These are phyloP conservation scores for Gallinago paraguaiae DNA, from an alignment of 2,113 vertebrate species.

Conservation along the genomic window DNA sequence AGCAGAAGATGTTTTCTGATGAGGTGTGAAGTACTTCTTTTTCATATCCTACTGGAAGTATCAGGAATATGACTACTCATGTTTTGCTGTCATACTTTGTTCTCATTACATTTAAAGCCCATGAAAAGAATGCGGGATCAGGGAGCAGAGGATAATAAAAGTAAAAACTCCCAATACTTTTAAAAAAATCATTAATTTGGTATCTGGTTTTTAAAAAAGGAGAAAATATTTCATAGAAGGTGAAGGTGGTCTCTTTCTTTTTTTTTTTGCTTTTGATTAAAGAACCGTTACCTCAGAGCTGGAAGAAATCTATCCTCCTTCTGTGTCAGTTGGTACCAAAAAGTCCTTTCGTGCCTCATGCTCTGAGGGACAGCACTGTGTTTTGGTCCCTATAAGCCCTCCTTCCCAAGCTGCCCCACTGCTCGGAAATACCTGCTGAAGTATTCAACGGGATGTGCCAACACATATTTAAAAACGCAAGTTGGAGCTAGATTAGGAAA, in stretches of 20 bases:
- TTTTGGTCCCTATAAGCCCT: background rate
- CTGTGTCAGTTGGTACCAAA: background rate
- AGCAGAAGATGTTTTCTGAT: background rate
- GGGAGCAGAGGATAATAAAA: background rate
- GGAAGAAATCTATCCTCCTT: slow-evolving; percentile 30
- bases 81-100: background rate
- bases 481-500: background rate
- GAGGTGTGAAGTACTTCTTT: background rate
- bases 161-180: background rate
- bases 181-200: background rate
- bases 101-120: background rate
- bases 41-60: background rate
- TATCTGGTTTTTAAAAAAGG: background rate
- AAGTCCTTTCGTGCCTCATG: background rate
- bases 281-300: background rate
- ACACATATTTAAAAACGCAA: background rate
- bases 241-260: background rate
- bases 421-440: background rate
- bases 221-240: background rate
- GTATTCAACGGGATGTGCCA: background rate
- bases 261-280: background rate
- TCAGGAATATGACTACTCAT: background rate
- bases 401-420: background rate
- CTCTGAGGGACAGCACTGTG: background rate
- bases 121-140: background rate